phyloP scores from a whole-genome alignment of 2,113 vertebrate genomes.

The Acrocephalus arundinaceus region DNA sequence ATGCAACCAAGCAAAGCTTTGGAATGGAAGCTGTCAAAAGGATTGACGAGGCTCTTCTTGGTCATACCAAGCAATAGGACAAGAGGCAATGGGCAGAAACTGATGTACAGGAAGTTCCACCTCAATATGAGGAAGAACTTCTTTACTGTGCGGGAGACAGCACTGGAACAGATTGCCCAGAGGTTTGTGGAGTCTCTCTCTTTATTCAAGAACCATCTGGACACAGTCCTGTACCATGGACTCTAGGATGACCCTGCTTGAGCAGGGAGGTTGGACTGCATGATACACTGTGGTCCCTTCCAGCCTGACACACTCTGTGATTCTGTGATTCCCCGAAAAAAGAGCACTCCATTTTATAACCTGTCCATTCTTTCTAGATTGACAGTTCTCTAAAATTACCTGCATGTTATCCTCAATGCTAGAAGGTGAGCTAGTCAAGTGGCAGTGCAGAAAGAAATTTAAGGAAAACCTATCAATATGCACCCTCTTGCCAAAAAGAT shows the following conservation, averaged over 20 bases:
- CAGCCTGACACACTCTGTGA: neutral
- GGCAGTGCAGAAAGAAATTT: neutral
- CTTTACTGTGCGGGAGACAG: neutral
- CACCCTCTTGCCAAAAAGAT: neutral
- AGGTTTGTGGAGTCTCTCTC: neutral
- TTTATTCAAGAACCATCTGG: neutral
- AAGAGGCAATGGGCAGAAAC: neutral
- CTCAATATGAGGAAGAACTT: neutral
- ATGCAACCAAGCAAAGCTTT: neutral
- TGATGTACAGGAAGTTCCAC: neutral
- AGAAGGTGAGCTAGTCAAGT: neutral
- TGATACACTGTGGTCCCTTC: neutral
- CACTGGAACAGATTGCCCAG: neutral
- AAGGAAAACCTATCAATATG: neutral
- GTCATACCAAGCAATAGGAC: neutral
- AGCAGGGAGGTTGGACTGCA: no score
- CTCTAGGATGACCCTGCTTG: neutral
- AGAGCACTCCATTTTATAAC: neutral
- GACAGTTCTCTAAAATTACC: neutral
- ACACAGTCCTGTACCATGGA: neutral
- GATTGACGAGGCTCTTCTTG: neutral
- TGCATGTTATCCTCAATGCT: neutral
- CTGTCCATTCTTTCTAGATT: neutral
- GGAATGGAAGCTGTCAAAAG: neutral
- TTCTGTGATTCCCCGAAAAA: neutral